These are phyloP conservation scores for Syrista parreyssii DNA, from an alignment of 2,888 invertebrate species.

Conservation along the genomic window DNA sequence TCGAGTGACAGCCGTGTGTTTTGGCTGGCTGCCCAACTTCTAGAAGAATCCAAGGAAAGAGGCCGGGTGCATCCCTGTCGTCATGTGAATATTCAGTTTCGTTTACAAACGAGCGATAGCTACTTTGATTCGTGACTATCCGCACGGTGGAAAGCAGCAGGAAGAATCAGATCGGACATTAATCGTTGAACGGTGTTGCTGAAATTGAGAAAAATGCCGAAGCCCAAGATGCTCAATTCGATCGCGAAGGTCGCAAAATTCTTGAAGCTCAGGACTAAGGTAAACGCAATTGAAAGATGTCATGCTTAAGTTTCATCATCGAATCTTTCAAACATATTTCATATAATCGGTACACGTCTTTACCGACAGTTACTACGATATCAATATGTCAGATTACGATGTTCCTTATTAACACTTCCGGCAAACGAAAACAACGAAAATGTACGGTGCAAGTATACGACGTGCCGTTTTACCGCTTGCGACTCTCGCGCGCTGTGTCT, in stretches of 20 bases:
- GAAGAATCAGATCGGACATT: background rate
- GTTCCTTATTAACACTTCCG: background rate
- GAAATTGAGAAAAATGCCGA: slow-evolving; percentile 58
- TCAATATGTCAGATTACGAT: background rate
- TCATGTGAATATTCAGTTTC: background rate
- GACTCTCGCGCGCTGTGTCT: background rate
- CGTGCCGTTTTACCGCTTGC: background rate
- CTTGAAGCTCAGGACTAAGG: slow-evolving; percentile 67
- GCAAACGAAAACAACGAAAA: background rate
- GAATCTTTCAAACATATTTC: too few relatives aligned
- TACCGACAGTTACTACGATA: background rate
- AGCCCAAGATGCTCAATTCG: slow-evolving; percentile 62
- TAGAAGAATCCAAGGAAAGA: background rate
- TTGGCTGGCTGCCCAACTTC: background rate
- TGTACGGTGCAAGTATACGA: background rate
- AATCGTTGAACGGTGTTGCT: background rate
- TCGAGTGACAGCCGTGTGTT: background rate
- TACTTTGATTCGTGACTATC: background rate
- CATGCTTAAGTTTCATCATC: background rate
- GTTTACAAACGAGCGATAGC: too few relatives aligned
- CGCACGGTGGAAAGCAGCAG: background rate
- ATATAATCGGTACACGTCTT: background rate
- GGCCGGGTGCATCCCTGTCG: background rate
- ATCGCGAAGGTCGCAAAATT: slow-evolving; percentile 64
- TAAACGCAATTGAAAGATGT: slow-evolving; percentile 33